Conservation (phyloP, 2,797 vertebrate genomes). For the Siniperca undulata region DNA sequence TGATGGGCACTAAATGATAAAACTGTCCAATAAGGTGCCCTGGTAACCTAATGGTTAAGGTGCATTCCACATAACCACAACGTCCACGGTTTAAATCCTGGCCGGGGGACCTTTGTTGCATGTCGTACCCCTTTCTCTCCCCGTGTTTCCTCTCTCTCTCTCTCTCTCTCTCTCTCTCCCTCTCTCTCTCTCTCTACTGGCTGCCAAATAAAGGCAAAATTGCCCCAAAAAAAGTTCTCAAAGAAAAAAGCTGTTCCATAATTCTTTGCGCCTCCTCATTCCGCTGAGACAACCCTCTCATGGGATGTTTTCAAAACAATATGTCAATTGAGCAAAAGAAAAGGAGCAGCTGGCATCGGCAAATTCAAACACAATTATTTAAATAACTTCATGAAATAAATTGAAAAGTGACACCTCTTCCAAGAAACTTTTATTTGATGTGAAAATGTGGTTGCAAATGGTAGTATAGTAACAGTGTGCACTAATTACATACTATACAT, state of each 20-base stretch:
- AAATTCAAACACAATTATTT: slow-evolving; percentile 34
- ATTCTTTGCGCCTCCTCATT: slow-evolving; percentile 13
- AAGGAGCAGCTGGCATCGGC: slow-evolving; percentile 38
- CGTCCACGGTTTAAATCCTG: too few species aligned
- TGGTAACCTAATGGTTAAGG: too few species aligned
- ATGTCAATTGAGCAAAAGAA: slow-evolving; percentile 19
- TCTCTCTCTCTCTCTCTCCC: too few species aligned
- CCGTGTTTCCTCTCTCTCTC: too few species aligned
- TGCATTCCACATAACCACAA: too few species aligned
- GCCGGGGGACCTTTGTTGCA: too few species aligned
- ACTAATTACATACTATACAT: slow-evolving; percentile 29
- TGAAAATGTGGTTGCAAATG: slow-evolving; percentile 16
- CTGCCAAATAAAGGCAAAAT: too few species aligned
- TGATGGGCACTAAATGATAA: slow-evolving; percentile 12
- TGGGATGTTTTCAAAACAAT: slow-evolving; percentile 34
- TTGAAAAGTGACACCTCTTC: background rate
- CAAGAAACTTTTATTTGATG: slow-evolving; percentile 5
- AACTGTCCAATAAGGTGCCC: slow-evolving; percentile 12
- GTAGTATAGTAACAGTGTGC: background rate
- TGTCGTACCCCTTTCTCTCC: too few species aligned
- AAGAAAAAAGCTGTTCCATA: slow-evolving; percentile 14
- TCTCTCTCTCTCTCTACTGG: too few species aligned
- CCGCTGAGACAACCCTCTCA: slow-evolving; percentile 21
- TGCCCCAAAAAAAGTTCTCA: too few species aligned
- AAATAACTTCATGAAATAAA: slow-evolving; percentile 6